Base-by-base conservation (phyloP, 2,888 invertebrate species). In the Polymixis flavicincta region DNA sequence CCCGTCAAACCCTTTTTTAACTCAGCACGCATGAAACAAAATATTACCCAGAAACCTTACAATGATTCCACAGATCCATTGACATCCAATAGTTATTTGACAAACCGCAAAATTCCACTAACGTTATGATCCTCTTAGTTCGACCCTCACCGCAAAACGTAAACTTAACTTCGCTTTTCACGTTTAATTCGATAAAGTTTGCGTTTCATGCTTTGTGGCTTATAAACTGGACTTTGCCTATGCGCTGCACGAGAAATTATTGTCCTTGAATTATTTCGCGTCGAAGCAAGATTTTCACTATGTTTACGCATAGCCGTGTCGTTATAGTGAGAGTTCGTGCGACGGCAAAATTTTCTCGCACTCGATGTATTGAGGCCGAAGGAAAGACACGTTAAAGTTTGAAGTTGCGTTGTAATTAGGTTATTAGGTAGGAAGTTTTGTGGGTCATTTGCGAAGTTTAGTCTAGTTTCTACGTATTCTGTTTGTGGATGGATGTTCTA, bases 71-170 rank as follows among this genome's bases (percentile, higher is more conserved):
- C 45, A 60, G 70, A 74, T 52, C 61, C 55, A 84, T 80, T 73
- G 74, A 74, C 71, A 71, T 77, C 54, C 70, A 71, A 74, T 82
- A 80, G 76, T 82, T 85, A 71, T 79, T 78, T 66, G 72, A 61
- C 71, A 83, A 84, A 88, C 86, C 87, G 45, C 85, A 86, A 80
- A 86, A 82, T 87, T 88, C 78, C 73, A 72, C 66, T 69, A 71
- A 83, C 72, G 74, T 82, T 83, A 79, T 89, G 86, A 89, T 90
- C 90, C 87, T 83, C 86, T 90, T 89, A 88, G 50, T 61, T 60
- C 22, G 22, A 32, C 6, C 52, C 59, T 37, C 1, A 78, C 84
- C 85, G 73, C 86, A 78, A 78, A 73, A 76, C 80, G 85, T 85
- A 88, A 84, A 87, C 87, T 85, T 81, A 76, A 90, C 89, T 86